Conservation (phyloP, 2,113 vertebrate genomes). For the Gobiocypris rarus region DNA sequence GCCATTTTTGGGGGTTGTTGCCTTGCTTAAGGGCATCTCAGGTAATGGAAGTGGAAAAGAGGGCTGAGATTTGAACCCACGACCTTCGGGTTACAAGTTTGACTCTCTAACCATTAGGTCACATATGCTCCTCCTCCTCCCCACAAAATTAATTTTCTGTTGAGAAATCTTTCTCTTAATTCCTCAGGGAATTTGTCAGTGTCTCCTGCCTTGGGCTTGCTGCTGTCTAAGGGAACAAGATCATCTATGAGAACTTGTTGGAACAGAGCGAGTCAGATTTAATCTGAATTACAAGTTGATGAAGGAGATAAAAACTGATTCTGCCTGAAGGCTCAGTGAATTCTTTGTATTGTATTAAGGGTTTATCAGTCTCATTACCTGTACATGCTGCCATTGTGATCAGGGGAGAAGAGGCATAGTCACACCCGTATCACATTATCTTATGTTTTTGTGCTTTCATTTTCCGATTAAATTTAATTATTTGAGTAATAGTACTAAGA, state of each 20-base stretch:
- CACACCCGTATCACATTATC: not conserved
- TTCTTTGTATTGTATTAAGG: not conserved
- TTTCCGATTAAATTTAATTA: not conserved
- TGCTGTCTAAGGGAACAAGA: not conserved
- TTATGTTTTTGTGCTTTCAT: not conserved
- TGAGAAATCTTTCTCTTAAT: not conserved
- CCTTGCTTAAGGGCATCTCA: too few species aligned
- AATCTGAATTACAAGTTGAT: conserved; percentile 16
- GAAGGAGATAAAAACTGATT: conserved; percentile 31
- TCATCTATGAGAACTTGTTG: not conserved
- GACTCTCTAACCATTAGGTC: too few species aligned
- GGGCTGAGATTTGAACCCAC: too few species aligned
- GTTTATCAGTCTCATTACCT: not conserved
- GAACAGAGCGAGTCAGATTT: not conserved
- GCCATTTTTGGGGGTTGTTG: too few species aligned
- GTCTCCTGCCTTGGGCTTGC: not conserved
- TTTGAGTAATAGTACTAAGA: not conserved
- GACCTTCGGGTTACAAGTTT: too few species aligned
- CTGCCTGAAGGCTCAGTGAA: not conserved
- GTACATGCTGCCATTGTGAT: conserved; percentile 1
- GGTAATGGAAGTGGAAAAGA: too few species aligned
- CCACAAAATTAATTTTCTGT: too few species aligned
- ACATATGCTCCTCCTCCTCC: too few species aligned
- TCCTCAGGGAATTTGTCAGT: conserved; percentile 13
- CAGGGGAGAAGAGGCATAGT: not conserved